Evolutionary conservation across 2,888 invertebrate genomes (phyloP), one percentile per base, ranked within the genome.

Genomic region (Tholera decimalis): DNA sequence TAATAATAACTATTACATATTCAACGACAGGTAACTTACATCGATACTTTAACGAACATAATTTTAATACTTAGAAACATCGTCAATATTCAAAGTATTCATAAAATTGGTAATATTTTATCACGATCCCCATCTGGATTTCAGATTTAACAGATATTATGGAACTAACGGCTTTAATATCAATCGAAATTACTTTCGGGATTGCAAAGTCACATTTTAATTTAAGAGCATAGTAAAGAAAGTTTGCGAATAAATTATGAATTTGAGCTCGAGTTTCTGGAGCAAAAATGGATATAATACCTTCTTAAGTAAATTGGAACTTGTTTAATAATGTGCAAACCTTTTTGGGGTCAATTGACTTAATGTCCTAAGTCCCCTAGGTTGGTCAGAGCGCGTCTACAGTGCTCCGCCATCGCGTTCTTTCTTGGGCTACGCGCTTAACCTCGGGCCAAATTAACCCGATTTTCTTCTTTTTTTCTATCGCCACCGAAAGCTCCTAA

Each of bases 21-120:
- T n/a, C 8, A 15, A 5, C 15, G n/a, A n/a, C 28, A 57, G 11
- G 20, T 35, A 57, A 24, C 13, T n/a, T 59, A 51, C 46, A 20
- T 41, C n/a, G n/a, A 46, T 46, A 49, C 9, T 28, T 60, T 13
- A 15, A 44, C 8, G 15, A 41, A 41, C 3, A 11, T 13, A 37
- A 37, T 22, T 11, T 24, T 49, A 1, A 4, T 20, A 26, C 15
- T 65, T 58, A 11, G 8, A 39, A 74, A 59, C 71, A 50, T 50
- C 30, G 49, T 53, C 50, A 72, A 60, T 68, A 44, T 67, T 41
- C 44, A n/a, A 60, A 68, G 37, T 46, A 49, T 56, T 35, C 24
- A 39, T 20, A 54, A 41, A 47, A 18, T 39, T 13, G 8, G 2
- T 57, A 68, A 44, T 51, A 15, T 44, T 39, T 57, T n/a, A 57